These are phyloP conservation scores for Nesogale talazaci DNA, from an alignment of 2,113 vertebrate species.

Conservation along the genomic window DNA sequence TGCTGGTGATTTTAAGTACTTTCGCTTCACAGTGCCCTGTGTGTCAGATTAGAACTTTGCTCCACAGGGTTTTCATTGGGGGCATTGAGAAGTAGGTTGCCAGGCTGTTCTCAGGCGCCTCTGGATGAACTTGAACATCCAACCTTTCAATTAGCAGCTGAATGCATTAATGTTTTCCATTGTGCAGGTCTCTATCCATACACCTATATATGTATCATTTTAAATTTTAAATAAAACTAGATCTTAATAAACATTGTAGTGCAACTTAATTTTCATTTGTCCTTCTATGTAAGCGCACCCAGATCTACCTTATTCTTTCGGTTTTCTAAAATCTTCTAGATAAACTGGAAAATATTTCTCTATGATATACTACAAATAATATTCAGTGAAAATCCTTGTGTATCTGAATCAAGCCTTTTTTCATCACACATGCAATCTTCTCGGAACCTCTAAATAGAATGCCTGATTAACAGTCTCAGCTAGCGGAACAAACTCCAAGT, in stretches of 20 bases:
- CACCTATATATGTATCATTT: not conserved
- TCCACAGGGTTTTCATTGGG: not conserved
- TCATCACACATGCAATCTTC: too few species aligned
- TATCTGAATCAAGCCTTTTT: not conserved
- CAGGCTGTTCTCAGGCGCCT: not conserved
- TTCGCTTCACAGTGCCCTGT: not conserved
- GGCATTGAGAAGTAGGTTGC: not conserved
- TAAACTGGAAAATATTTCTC: not conserved
- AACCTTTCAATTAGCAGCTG: not conserved
- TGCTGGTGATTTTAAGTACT: not conserved
- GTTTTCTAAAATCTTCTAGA: not conserved
- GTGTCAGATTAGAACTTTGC: not conserved
- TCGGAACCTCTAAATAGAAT: too few species aligned
- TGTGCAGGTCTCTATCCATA: not conserved
- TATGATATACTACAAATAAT: constrained; percentile 23
- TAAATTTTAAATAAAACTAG: constrained; percentile 41
- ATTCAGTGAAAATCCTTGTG: not conserved
- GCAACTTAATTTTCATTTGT: not conserved
- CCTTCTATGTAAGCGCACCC: not conserved
- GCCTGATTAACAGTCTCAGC: too few species aligned
- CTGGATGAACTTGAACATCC: not conserved
- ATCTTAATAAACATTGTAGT: constrained; percentile 23
- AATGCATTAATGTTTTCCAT: not conserved
- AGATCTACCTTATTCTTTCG: not conserved
- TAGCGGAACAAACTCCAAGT: too few species aligned